phyloP scores from a whole-genome alignment of 1,140 invertebrate species.

The Drosophila leontia region DNA sequence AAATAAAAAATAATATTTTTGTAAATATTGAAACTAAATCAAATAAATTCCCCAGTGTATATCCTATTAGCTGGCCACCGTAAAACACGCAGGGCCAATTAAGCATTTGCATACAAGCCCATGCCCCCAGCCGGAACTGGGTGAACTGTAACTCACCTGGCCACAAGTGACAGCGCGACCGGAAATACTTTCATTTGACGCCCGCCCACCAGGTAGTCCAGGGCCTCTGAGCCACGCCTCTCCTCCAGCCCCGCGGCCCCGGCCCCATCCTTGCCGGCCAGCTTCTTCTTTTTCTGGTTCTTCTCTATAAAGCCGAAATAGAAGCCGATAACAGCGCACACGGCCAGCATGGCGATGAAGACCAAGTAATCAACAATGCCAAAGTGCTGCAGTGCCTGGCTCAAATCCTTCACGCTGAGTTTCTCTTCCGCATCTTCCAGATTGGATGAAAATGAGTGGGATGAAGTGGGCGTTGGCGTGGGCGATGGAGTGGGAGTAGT shows the following conservation, averaged over 20 bases:
- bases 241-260: conserved; percentile 85
- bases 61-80: not conserved
- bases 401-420: conserved; percentile 85
- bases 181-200: conserved; percentile 93
- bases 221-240: conserved; percentile 80
- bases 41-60: not conserved
- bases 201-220: conserved; percentile 94
- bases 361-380: conserved; percentile 89
- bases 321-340: conserved; percentile 89
- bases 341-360: conserved; percentile 89
- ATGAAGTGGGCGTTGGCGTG: conserved; percentile 11
- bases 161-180: conserved; percentile 92
- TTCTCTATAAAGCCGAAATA: conserved; percentile 90
- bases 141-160: conserved; percentile 87
- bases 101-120: conserved; percentile 55
- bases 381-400: conserved; percentile 87
- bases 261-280: conserved; percentile 52
- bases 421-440: conserved; percentile 41
- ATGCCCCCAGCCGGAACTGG: not conserved
- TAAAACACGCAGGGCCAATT: conserved; percentile 19
- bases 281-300: conserved; percentile 75
- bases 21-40: too few relatives aligned
- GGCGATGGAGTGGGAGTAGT: conserved; percentile 3
- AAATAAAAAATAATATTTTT: not conserved
- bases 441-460: conserved; percentile 18